Evolutionary conservation across 2,797 vertebrate genomes (phyloP).

Genomic region (Chaetodon trifasciatus): DNA sequence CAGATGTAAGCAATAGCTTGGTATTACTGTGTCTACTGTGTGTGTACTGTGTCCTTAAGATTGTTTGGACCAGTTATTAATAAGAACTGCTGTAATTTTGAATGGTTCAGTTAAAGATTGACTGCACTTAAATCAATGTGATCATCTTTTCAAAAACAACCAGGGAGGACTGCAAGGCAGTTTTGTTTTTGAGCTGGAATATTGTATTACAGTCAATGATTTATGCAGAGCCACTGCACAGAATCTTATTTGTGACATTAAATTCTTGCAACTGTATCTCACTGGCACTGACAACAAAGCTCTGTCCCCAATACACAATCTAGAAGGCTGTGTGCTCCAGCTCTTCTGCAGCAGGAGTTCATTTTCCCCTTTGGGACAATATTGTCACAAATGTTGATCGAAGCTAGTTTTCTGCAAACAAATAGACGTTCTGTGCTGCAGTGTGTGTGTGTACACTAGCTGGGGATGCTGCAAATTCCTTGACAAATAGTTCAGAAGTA

Average conservation of each 20-base stretch:
- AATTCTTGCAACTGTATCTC: conserved; percentile 9
- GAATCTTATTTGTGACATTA: conserved; percentile 19
- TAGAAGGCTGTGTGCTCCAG: conserved; percentile 30
- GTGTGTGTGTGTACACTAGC: conserved; percentile 69
- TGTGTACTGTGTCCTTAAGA: background rate
- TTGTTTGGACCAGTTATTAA: conserved; percentile 7
- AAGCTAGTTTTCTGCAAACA: conserved; percentile 68
- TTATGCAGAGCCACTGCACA: conserved; percentile 13
- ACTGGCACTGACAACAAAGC: conserved; percentile 20
- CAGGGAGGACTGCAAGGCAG: background rate
- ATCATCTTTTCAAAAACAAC: background rate
- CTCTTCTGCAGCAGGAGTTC: conserved; percentile 53
- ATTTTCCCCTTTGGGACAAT: conserved; percentile 51
- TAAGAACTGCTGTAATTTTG: background rate
- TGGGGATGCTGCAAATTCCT: conserved; percentile 81
- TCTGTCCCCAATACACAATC: conserved; percentile 29
- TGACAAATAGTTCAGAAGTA: conserved; percentile 90
- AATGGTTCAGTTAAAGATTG: background rate
- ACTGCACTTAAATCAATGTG: background rate
- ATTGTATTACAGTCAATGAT: conserved; percentile 3
- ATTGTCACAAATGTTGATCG: conserved; percentile 51
- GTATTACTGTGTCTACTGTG: background rate
- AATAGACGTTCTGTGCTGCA: conserved; percentile 73
- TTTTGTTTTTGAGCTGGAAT: background rate
- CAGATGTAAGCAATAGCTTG: background rate